Evolutionary conservation across 2,888 invertebrate species (phyloP).

Genomic region (Cotesia congregata): DNA sequence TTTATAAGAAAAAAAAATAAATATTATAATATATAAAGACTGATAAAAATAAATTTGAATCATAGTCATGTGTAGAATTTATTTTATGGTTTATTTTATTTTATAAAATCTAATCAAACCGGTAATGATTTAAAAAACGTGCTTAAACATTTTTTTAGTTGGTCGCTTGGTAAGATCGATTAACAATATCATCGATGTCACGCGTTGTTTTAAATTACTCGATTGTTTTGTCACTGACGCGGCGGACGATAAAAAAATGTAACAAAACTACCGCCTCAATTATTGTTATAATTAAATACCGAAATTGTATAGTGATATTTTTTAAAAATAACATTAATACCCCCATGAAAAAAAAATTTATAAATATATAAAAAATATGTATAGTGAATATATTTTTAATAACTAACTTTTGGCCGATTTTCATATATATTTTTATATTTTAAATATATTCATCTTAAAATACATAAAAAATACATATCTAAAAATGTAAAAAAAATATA

Average conservation of each 20-base stretch:
- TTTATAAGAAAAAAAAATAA: not conserved
- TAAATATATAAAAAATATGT: too few species aligned
- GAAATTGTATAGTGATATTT: not conserved
- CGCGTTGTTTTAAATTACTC: constrained; percentile 12
- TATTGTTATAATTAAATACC: not conserved
- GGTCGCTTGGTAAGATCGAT: constrained; percentile 9
- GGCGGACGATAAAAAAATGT: not conserved
- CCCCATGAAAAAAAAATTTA: too few species aligned
- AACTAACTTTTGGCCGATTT: too few species aligned
- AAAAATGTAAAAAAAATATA: too few species aligned
- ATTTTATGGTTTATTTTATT: not conserved
- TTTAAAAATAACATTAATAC: not conserved
- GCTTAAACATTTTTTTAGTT: not conserved
- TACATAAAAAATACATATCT: too few species aligned
- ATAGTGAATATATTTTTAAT: too few species aligned
- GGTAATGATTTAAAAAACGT: not conserved
- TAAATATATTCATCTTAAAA: too few species aligned
- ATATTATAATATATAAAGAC: not conserved
- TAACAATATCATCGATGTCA: constrained; percentile 15
- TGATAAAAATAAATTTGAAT: not conserved
- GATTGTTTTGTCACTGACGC: constrained; percentile 5
- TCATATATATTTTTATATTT: too few species aligned
- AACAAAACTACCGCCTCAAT: constrained; percentile 2
- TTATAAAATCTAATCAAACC: not conserved
- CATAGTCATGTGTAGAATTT: not conserved